Evolutionary conservation across 2,888 invertebrate genomes (phyloP), one percentile per base, ranked within the genome.

Genomic region (Eupithecia exiguata): DNA sequence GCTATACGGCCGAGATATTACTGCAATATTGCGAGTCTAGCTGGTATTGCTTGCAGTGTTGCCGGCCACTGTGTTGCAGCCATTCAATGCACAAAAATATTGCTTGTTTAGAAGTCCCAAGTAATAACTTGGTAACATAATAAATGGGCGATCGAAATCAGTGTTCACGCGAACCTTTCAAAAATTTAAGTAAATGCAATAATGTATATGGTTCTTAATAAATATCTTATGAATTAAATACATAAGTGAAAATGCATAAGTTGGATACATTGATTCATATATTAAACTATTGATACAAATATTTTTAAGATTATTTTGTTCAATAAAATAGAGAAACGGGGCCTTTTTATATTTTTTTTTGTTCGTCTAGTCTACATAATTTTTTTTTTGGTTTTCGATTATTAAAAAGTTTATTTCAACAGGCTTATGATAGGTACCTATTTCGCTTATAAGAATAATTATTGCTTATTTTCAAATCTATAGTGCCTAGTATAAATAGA

Each of bases 101-200:
- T 30, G 30, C 30, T 4, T 4, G 30, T 30, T 30, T 30, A 30
- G 30, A 30, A 30, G 30, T 4, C 30, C 1, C 30, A 25, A 5
- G 25, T 25, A 25, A 21, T 53, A 49, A 72, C 53, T 66, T 70
- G 71, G 77, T 74, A 74, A 77, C 70, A 68, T 7, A 62, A 62
- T 35, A 62, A 35, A 62, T 3, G 30, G 30, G 7, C n/a, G n/a
- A n/a, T n/a, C 30, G 35, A 35, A 16, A 49, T n/a, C n/a, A 49
- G n/a, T 30, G 61, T 18, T 30, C 35, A 35, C 30, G 30, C 61
- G 16, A 30, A 18, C 35, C 61, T 61, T 61, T 61, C 25, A 18
- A 14, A 58, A 25, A 58, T 30, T 35, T 0, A 30, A 30, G 9
- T 35, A 62, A 62, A 62, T 62, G 62, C 62, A 62, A 18, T 35